Evolutionary conservation across 2,113 vertebrate species (phyloP), one percentile per base, ranked within the genome.

Genomic region (Bambusicola thoracicus): DNA sequence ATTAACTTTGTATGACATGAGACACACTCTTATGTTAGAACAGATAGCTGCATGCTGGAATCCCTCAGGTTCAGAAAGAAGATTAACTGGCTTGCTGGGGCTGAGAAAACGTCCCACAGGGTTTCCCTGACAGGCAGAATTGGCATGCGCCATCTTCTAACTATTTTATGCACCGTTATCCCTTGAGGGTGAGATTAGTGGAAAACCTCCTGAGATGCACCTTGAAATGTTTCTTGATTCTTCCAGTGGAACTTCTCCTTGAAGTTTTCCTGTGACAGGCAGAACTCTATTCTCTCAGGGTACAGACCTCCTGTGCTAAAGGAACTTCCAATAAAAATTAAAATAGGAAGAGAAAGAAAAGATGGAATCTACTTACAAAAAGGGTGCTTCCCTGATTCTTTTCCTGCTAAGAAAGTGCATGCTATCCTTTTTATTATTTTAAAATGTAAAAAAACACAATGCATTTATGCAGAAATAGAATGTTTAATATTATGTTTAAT

Each of bases 401-500:
- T 92, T 56, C 46, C 46, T 43, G 34, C 40, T 68, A 55, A 67
- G 19, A 79, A 63, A 76, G 80, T 34, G 43, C 66, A 25, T 86
- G 92, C 85, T 62, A 61, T 92, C 81, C 34, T 87, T 94, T 93
- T 81, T 81, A 88, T 92, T 93, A 77, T 91, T 95, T 85, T 61
- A 74, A 88, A 94, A 96, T 59, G 30, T 84, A 70, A 91, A 80
- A 80, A 73, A 74, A 41, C 63, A 43, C 69, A 72, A 78, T 74
- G 51, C 51, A 58, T 49, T 74, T 51, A 46, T 56, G 46, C 65
- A 38, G 56, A 59, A 85, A 51, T 36, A 6, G 20, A 5, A 51
- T n/a, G n/a, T n/a, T n/a, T n/a, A n/a, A n/a, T n/a, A n/a, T n/a
- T n/a, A n/a, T n/a, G n/a, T n/a, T n/a, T n/a, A n/a, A n/a, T n/a